These are phyloP conservation scores for Chironomus tepperi DNA, from an alignment of 1,140 invertebrate genomes.

Conservation along the genomic window DNA sequence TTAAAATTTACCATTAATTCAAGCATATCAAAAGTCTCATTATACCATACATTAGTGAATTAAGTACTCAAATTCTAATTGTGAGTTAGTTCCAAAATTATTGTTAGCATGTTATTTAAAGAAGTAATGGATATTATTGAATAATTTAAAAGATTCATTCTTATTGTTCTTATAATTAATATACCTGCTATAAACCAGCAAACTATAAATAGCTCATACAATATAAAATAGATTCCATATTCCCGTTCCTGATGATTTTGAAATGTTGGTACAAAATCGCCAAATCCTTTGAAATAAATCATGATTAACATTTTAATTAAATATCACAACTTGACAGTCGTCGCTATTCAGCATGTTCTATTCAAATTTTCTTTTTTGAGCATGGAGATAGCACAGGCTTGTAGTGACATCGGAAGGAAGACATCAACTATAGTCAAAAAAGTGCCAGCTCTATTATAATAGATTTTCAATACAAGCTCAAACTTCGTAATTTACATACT, in stretches of 20 bases:
- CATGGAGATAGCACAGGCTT: background rate
- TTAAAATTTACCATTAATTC: slow-evolving; percentile 65
- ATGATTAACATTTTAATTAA: too few relatives aligned
- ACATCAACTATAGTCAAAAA: background rate
- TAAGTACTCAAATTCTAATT: slow-evolving; percentile 36
- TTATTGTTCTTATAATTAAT: background rate
- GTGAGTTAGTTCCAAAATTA: background rate
- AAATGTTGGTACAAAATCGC: slow-evolving; percentile 72
- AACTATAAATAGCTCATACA: slow-evolving; percentile 39
- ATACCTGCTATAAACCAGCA: slow-evolving; percentile 14
- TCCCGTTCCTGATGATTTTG: slow-evolving; percentile 36
- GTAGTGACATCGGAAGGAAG: background rate
- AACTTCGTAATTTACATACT: background rate
- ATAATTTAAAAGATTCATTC: background rate
- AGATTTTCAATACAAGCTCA: background rate
- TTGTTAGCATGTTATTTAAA: background rate
- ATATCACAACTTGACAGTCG: too few relatives aligned
- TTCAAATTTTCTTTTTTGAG: background rate
- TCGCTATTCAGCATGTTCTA: too few relatives aligned
- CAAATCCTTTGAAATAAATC: slow-evolving; percentile 51
- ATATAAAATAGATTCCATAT: slow-evolving; percentile 38
- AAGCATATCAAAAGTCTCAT: slow-evolving; percentile 55
- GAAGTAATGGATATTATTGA: background rate
- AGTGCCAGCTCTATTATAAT: background rate
- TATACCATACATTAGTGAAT: slow-evolving; percentile 46